Percentiles rank a stretch among this genome's conserved stretches.
Conservation (phyloP, 2,888 invertebrate species). For the Tiphia femorata region DNA sequence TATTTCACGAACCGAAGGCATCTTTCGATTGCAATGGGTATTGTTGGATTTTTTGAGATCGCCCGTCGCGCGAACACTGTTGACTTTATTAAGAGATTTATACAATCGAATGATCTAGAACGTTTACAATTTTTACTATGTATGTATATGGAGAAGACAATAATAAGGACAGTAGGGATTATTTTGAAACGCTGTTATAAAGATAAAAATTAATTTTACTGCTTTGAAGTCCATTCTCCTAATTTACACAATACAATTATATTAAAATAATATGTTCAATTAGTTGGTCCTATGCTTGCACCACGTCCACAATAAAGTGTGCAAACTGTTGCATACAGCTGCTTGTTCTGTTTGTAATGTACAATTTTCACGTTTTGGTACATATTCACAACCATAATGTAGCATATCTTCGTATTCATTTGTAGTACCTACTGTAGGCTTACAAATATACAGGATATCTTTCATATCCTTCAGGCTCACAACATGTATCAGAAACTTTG, state of each 20-base stretch:
- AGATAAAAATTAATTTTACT: background rate
- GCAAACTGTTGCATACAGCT: conserved; percentile 18
- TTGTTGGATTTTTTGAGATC: too few relatives aligned
- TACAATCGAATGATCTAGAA: too few relatives aligned
- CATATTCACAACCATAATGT: conserved; percentile 57
- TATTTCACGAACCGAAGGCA: too few relatives aligned
- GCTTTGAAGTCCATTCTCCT: background rate
- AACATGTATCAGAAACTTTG: conserved; percentile 42
- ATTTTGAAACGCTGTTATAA: background rate
- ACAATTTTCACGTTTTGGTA: conserved; percentile 15
- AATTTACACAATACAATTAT: background rate
- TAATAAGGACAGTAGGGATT: background rate
- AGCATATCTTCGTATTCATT: conserved; percentile 63
- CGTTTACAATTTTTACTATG: too few relatives aligned
- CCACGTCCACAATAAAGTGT: conserved; percentile 31
- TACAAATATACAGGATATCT: conserved; percentile 40
- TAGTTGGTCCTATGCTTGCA: too few relatives aligned
- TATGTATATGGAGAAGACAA: too few relatives aligned
- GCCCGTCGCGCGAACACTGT: too few relatives aligned
- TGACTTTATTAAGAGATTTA: too few relatives aligned
- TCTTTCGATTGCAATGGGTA: too few relatives aligned
- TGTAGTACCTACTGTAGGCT: conserved; percentile 43
- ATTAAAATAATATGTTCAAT: too few relatives aligned
- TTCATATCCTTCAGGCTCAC: conserved; percentile 51
- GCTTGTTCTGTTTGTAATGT: background rate